A percentile compares a stretch with the other conserved stretches of the same genome.
phyloP scores from a whole-genome alignment of 2,888 invertebrate species.

The Dolichomitus sp. region DNA sequence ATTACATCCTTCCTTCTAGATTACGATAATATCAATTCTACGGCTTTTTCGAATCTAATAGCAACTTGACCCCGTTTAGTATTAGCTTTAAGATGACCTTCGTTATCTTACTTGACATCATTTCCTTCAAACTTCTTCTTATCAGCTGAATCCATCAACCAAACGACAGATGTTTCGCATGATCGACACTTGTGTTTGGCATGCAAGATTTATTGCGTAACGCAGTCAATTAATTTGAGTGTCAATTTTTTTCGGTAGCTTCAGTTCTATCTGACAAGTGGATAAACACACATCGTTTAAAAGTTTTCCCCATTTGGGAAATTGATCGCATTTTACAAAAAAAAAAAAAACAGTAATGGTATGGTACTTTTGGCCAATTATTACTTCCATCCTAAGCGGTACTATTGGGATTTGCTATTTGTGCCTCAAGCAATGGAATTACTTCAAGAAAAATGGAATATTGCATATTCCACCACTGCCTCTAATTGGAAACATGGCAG shows the following conservation, averaged over 20 bases:
- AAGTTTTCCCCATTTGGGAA: background rate
- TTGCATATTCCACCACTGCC: slow-evolving; percentile 60
- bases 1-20: no score
- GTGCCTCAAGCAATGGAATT: background rate
- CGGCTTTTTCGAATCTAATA: background rate
- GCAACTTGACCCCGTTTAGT: background rate
- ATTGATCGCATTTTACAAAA: no score
- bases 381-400: background rate
- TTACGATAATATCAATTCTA: background rate
- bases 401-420: background rate
- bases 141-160: background rate
- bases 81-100: background rate
- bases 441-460: slow-evolving; percentile 51
- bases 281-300: background rate
- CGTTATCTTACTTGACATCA: background rate
- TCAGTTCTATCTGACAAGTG: background rate
- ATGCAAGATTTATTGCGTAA: background rate
- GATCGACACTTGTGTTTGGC: background rate
- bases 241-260: background rate
- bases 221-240: background rate
- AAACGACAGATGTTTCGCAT: background rate
- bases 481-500: slow-evolving; percentile 67
- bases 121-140: background rate
- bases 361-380: background rate
- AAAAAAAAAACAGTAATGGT: no score